These are phyloP conservation scores for Mya arenaria DNA, from an alignment of 1,140 invertebrate species.

Conservation along the genomic window DNA sequence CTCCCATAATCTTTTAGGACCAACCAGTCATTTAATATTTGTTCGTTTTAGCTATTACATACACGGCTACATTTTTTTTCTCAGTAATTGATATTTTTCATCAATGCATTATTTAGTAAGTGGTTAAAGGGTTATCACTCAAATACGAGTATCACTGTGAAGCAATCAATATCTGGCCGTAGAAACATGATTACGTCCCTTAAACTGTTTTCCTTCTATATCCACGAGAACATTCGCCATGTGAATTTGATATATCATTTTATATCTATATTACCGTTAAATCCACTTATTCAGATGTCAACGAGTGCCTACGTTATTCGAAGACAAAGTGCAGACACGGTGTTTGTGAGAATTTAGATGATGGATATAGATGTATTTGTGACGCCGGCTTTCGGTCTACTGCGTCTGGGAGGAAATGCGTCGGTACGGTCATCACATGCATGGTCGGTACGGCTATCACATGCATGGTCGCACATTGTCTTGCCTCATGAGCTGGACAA, in stretches of 20 bases:
- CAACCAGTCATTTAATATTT: too few relatives aligned
- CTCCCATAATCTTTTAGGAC: too few relatives aligned
- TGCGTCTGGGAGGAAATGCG: slow-evolving; percentile 30
- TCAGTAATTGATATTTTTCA: too few relatives aligned
- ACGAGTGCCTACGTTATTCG: slow-evolving; percentile 76
- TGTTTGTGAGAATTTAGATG: slow-evolving; percentile 65
- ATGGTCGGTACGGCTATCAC: neutral
- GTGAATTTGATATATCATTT: neutral
- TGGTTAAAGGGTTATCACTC: too few relatives aligned
- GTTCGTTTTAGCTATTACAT: too few relatives aligned
- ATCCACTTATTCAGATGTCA: slow-evolving; percentile 61
- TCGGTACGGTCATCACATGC: slow-evolving; percentile 41
- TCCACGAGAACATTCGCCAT: neutral
- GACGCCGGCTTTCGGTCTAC: slow-evolving; percentile 51
- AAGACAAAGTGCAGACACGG: slow-evolving; percentile 59
- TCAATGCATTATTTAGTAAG: too few relatives aligned
- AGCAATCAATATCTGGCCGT: too few relatives aligned
- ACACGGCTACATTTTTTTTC: too few relatives aligned
- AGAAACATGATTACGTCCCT: too few relatives aligned
- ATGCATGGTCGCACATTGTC: neutral
- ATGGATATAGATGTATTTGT: slow-evolving; percentile 68
- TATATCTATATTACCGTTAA: neutral
- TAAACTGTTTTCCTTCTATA: neutral
- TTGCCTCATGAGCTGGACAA: neutral
- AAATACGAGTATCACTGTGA: too few relatives aligned